phyloP scores from a whole-genome alignment of 2,888 invertebrate genomes.

The Plagodis dolabraria region DNA sequence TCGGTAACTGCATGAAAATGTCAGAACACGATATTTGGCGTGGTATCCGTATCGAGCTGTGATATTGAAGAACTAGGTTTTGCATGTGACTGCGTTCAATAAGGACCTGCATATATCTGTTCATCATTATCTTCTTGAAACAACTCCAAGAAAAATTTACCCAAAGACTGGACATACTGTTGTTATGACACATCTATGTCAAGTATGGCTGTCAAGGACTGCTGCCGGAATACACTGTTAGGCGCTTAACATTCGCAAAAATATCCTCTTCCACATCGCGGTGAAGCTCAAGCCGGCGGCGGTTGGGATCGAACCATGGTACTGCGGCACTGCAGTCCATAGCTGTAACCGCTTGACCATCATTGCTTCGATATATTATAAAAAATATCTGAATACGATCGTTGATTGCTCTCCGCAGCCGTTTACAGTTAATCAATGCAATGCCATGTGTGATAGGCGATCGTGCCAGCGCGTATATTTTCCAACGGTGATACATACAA shows the following conservation, averaged over 20 bases:
- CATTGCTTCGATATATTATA: no score
- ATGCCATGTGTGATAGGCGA: slow-evolving; percentile 63
- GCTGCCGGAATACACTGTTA: no score
- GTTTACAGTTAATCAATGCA: slow-evolving; percentile 73
- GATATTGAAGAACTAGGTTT: slow-evolving; percentile 37
- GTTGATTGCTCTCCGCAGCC: slow-evolving; percentile 65
- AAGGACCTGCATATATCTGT: not conserved
- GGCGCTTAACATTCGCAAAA: no score
- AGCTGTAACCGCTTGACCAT: no score
- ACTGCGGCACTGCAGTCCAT: no score
- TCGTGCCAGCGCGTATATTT: slow-evolving; percentile 47
- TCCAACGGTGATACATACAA: slow-evolving; percentile 51
- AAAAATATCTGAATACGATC: slow-evolving; percentile 49
- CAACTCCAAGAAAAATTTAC: not conserved
- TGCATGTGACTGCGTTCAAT: not conserved
- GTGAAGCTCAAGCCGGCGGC: no score
- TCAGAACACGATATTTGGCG: slow-evolving; percentile 42
- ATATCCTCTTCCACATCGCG: no score
- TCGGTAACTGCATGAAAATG: slow-evolving; percentile 43
- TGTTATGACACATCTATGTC: no score
- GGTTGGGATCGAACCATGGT: no score
- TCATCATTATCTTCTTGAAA: not conserved
- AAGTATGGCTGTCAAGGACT: no score
- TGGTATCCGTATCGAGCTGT: slow-evolving; percentile 48
- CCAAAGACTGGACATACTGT: no score